A percentile compares a stretch with the other conserved stretches of the same genome.
These are phyloP conservation scores for Electrona antarctica DNA, from an alignment of 2,113 vertebrate species.

Conservation along the genomic window DNA sequence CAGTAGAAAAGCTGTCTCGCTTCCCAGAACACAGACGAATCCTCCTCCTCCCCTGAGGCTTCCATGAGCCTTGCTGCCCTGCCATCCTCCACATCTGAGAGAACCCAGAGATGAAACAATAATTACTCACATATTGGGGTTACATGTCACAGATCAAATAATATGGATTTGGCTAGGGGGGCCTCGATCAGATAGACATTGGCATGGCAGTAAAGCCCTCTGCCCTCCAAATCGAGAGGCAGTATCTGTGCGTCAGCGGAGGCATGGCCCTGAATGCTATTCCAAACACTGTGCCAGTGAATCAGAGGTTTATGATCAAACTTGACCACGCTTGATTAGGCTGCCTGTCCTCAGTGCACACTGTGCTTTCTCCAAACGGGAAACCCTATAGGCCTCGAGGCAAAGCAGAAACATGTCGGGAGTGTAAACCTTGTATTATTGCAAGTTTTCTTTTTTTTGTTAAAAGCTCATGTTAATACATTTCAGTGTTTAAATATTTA, in stretches of 20 bases:
- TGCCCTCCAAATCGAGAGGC: constrained; percentile 3
- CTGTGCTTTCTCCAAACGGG: constrained; percentile 17
- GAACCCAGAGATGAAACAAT: constrained; percentile 54
- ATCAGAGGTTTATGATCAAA: constrained; percentile 12
- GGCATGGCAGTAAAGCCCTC: constrained; percentile 42
- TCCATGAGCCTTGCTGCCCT: constrained; percentile 28
- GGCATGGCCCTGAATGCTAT: constrained; percentile 16
- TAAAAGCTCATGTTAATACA: too few species aligned
- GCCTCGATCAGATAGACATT: constrained; percentile 56
- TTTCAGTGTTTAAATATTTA: background rate
- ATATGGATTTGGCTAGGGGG: constrained; percentile 52
- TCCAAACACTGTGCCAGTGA: background rate
- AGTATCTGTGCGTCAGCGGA: constrained; percentile 8
- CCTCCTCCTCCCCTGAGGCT: constrained; percentile 10
- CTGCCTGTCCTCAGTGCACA: constrained; percentile 5
- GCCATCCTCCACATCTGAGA: constrained; percentile 59
- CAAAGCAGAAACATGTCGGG: too few species aligned
- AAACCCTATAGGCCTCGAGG: too few species aligned
- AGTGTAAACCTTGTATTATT: too few species aligned
- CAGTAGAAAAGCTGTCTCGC: constrained; percentile 48
- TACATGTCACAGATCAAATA: constrained; percentile 67
- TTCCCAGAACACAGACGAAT: constrained; percentile 40
- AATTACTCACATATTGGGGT: constrained; percentile 61
- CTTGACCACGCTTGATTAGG: constrained; percentile 26
- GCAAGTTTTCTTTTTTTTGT: too few species aligned